Evolutionary conservation across 2,888 invertebrate species (phyloP), one percentile per base, ranked within the genome.

Genomic region (Trichopria drosophilae): DNA sequence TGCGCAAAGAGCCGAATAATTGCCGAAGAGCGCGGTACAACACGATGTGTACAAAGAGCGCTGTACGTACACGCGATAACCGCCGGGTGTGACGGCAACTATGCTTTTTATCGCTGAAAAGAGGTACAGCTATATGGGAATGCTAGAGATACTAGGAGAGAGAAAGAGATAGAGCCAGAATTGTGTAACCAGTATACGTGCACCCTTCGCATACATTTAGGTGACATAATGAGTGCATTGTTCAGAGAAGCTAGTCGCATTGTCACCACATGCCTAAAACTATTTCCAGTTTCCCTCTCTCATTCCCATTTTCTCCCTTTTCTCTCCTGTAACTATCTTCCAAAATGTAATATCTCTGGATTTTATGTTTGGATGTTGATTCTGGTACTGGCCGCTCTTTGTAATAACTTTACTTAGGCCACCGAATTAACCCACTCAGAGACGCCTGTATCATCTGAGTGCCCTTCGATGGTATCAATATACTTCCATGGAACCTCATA

Each of bases 161-260:
- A 22, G 26, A 24, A 7, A 40, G 26, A 22, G 24, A 34, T 13
- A 34, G 40, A 22, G 3, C 9, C 23, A 24, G 9, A 24, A 18
- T 20, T 41, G 15, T 15, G 26, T 18, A 10, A n/a, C 6, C 26
- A 12, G 26, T 37, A 28, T 15, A 22, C 61, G 58, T 59, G 61
- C 59, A 59, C 58, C 55, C 56, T 57, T 56, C 61, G 62, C 62
- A 61, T 63, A 66, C 61, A 65, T 61, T 62, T 60, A 65, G 63
- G 53, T 58, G 56, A 62, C 60, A 69, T 73, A 72, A 72, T 68
- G 71, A 72, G 71, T 68, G 69, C 70, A 71, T 72, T 71, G 72
- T 73, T 71, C 72, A 63, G 67, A 62, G 68, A 67, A 70, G 71
- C 71, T 69, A 67, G 68, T 22, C 31, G 50, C 67, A 71, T 69